phyloP scores from a whole-genome alignment of 92 coral and sea anemone species.

The Epizoanthus rinbou region DNA sequence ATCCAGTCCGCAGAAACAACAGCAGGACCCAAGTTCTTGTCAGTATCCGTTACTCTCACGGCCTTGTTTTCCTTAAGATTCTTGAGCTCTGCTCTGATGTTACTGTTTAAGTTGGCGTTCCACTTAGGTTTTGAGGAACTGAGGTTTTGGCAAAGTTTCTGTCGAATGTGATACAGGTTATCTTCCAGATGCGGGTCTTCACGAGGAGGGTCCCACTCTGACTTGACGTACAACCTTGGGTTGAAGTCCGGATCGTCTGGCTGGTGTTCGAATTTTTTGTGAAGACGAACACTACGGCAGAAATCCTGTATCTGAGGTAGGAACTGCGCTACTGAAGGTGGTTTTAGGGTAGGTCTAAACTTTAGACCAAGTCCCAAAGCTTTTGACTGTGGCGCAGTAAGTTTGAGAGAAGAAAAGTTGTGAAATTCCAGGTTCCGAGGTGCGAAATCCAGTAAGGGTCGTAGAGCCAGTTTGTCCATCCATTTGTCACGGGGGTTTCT shows the following conservation, averaged over 20 bases:
- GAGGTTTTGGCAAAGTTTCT: neutral
- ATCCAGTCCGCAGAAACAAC: slow-evolving; percentile 43
- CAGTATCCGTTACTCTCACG: slow-evolving; percentile 25
- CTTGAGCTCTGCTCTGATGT: too few relatives aligned
- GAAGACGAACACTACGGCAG: slow-evolving; percentile 42
- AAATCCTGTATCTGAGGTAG: slow-evolving; percentile 4
- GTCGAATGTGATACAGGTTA: slow-evolving; percentile 10
- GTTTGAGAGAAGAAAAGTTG: slow-evolving; percentile 32
- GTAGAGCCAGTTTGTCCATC: slow-evolving; percentile 55
- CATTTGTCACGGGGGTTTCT: slow-evolving; percentile 30
- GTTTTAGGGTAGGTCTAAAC: slow-evolving; percentile 1
- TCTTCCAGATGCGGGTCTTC: slow-evolving; percentile 8
- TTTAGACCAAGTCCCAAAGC: neutral
- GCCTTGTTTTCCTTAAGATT: slow-evolving; percentile 21
- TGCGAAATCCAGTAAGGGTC: slow-evolving; percentile 29
- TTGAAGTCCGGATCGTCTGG: slow-evolving; percentile 49
- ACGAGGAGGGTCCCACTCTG: slow-evolving; percentile 48
- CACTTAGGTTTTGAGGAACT: neutral
- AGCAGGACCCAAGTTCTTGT: slow-evolving; percentile 52
- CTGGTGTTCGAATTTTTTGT: too few relatives aligned
- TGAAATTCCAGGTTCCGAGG: slow-evolving; percentile 55
- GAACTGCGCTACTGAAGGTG: slow-evolving; percentile 8
- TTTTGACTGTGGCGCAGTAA: slow-evolving; percentile 11
- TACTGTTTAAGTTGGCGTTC: slow-evolving; percentile 2
- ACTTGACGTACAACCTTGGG: slow-evolving; percentile 48